A percentile compares a stretch with the other conserved stretches of the same genome.
Evolutionary conservation across 2,113 vertebrate genomes (phyloP).

Genomic region (Tyrannus savana): DNA sequence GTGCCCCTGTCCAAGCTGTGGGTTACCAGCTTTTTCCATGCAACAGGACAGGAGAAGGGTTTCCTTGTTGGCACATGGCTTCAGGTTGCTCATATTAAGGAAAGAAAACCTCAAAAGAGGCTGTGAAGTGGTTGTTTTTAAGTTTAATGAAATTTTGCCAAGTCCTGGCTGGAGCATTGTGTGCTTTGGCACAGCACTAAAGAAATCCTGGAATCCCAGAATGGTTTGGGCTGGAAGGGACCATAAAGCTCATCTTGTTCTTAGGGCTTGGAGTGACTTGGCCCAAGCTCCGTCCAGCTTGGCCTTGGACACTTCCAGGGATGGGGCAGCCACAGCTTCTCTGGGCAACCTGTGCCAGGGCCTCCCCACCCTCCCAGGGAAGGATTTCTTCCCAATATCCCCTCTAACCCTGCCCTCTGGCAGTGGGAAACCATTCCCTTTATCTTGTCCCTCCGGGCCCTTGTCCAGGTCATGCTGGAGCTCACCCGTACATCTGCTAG

Average conservation of each 20-base stretch:
- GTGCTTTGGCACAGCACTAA: background rate
- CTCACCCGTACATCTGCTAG: no score
- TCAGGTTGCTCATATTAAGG: background rate
- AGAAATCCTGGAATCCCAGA: background rate
- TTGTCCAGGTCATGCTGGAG: background rate
- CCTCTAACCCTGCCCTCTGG: accelerated
- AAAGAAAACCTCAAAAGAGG: background rate
- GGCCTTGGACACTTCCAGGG: background rate
- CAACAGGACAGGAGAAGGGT: background rate
- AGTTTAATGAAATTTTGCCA: background rate
- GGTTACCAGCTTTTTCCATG: background rate
- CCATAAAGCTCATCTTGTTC: background rate
- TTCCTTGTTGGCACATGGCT: no score
- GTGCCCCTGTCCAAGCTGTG: no score
- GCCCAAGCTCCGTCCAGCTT: background rate
- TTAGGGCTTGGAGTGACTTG: background rate
- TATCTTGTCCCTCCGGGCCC: background rate
- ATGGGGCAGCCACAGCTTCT: background rate
- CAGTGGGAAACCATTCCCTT: background rate
- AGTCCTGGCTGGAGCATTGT: background rate
- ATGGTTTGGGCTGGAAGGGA: background rate
- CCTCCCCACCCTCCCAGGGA: background rate
- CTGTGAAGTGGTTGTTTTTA: background rate
- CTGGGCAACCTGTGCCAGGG: accelerated
- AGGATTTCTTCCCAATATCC: background rate